Percentiles rank a stretch among this genome's conserved stretches.
phyloP scores from a whole-genome alignment of 2,888 invertebrate genomes.

The Barypeithes pellucidus region DNA sequence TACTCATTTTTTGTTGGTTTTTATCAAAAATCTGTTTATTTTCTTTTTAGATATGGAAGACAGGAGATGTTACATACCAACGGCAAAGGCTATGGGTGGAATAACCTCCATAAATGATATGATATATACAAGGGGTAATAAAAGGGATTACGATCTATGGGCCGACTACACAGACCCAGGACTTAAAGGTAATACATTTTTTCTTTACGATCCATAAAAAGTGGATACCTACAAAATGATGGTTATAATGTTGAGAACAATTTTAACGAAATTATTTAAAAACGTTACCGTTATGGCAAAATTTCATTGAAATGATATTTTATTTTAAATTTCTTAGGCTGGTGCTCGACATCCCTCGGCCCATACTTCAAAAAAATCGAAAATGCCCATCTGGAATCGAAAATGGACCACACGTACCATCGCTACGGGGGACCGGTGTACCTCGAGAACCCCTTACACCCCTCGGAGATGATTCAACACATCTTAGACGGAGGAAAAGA shows the following conservation, averaged over 20 bases:
- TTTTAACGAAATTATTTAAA: not conserved
- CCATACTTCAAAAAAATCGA: slow-evolving; percentile 69
- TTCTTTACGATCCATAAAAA: no score
- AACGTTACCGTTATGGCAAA: no score
- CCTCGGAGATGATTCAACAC: slow-evolving; percentile 64
- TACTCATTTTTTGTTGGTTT: no score
- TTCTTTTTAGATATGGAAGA: slow-evolving; percentile 42
- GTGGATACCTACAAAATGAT: slow-evolving; percentile 23
- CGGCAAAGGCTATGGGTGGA: slow-evolving; percentile 72
- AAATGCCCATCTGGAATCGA: slow-evolving; percentile 62
- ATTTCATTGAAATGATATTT: no score
- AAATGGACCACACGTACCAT: slow-evolving; percentile 69
- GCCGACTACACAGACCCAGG: slow-evolving; percentile 66
- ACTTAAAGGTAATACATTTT: slow-evolving; percentile 56
- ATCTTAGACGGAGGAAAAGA: slow-evolving; percentile 78
- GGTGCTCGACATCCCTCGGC: slow-evolving; percentile 71
- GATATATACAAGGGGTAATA: slow-evolving; percentile 76
- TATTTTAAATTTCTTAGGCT: slow-evolving; percentile 67
- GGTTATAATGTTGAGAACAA: no score
- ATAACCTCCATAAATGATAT: slow-evolving; percentile 69
- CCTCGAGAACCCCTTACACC: slow-evolving; percentile 68
- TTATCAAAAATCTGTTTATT: slow-evolving; percentile 63
- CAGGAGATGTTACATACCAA: slow-evolving; percentile 40
- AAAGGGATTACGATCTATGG: slow-evolving; percentile 82
- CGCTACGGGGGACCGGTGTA: slow-evolving; percentile 75